phyloP scores from a whole-genome alignment of 2,888 invertebrate genomes.

The Mythimna pallens region DNA sequence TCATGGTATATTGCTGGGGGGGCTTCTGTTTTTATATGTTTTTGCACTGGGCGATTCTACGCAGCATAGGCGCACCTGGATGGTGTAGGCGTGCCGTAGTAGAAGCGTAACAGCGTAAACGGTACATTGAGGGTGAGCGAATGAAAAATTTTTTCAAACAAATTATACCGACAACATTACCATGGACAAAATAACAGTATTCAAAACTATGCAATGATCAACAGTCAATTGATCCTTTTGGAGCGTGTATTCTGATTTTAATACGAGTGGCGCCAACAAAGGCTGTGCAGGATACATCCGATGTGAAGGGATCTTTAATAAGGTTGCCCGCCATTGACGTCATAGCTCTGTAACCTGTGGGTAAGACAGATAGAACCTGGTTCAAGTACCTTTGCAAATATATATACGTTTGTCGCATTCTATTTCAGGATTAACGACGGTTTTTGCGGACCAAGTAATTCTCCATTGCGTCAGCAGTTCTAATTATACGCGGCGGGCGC shows the following conservation, averaged over 20 bases:
- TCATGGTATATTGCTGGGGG: no score
- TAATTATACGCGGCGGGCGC: conserved; percentile 14
- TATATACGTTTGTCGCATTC: conserved; percentile 25
- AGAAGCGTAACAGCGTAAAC: no score
- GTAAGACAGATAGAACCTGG: conserved; percentile 9
- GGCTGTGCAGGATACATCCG: not conserved
- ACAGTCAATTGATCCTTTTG: no score
- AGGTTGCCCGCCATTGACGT: conserved; percentile 35
- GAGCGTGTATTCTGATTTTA: no score
- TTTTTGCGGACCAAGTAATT: conserved; percentile 25
- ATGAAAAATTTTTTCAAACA: not conserved
- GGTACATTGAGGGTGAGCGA: not conserved
- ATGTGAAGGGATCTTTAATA: conserved; percentile 34
- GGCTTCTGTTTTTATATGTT: not conserved
- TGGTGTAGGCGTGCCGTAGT: not conserved
- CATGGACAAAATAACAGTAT: not conserved
- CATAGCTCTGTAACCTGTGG: conserved; percentile 24
- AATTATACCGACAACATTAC: not conserved
- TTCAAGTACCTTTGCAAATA: conserved; percentile 23
- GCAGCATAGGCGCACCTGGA: not conserved
- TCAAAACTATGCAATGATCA: not conserved
- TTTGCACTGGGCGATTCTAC: not conserved
- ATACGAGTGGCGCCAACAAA: not conserved
- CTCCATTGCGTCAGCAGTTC: conserved; percentile 29
- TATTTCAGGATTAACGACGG: conserved; percentile 7